phyloP scores from a whole-genome alignment of 1,140 invertebrate species.

The Apocrypta bakeri region DNA sequence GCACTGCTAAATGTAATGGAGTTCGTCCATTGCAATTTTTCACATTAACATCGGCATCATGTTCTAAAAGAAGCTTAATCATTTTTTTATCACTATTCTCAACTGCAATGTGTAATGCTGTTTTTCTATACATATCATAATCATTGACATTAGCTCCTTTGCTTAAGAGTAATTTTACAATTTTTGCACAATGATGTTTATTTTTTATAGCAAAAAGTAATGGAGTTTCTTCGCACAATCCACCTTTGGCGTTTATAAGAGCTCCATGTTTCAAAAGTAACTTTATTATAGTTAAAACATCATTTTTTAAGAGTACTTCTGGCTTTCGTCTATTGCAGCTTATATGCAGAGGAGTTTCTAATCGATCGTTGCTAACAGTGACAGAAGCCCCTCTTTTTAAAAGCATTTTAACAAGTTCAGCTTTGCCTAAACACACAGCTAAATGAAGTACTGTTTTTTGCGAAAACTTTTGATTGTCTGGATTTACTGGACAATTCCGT shows the following conservation, averaged over 20 bases:
- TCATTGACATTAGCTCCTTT: slow-evolving; percentile 45
- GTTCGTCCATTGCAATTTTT: slow-evolving; percentile 42
- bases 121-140: slow-evolving; percentile 41
- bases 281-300: slow-evolving; percentile 38
- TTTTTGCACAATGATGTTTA: slow-evolving; percentile 34
- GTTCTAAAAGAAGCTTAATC: slow-evolving; percentile 39
- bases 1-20: slow-evolving; percentile 38
- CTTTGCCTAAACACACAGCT: slow-evolving; percentile 31
- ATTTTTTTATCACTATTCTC: slow-evolving; percentile 39
- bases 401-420: slow-evolving; percentile 41
- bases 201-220: slow-evolving; percentile 39
- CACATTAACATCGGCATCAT: slow-evolving; percentile 41
- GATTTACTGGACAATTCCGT: slow-evolving; percentile 43
- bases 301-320: slow-evolving; percentile 29
- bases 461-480: slow-evolving; percentile 36
- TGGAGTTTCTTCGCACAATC: slow-evolving; percentile 43
- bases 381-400: slow-evolving; percentile 41
- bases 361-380: slow-evolving; percentile 23
- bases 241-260: slow-evolving; percentile 39
- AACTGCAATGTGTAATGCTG: slow-evolving; percentile 41
- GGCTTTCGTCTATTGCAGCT: slow-evolving; percentile 38
- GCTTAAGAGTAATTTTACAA: slow-evolving; percentile 37
- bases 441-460: slow-evolving; percentile 44
- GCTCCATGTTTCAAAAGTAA: slow-evolving; percentile 45
- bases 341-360: slow-evolving; percentile 43